Evolutionary conservation across 2,113 vertebrate genomes (phyloP), one percentile per base, ranked within the genome.

Genomic region (Alosa alosa): DNA sequence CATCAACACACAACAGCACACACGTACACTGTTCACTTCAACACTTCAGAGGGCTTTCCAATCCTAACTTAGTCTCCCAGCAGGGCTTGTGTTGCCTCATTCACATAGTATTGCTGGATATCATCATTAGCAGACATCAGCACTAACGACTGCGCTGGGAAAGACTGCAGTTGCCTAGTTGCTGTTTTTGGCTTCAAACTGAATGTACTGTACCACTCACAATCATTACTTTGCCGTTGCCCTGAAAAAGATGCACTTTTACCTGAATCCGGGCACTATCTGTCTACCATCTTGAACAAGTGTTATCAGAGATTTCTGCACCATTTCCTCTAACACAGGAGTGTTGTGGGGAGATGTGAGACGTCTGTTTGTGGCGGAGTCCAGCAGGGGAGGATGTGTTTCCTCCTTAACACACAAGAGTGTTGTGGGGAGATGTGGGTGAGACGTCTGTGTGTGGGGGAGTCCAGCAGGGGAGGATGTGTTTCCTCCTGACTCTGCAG

Each of bases 401-500:
- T 92, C 81, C 75, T 78, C 88, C 92, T 93, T 4, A 22, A 3
- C 18, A 60, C 41, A 44, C 41, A 3, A 4, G 41, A 44, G 41
- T 44, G 41, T 44, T 60, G 6, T 60, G 55, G 20, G 18, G 18
- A 60, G 55, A 0, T 60, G 55, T 22, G 20, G 55, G 18, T 4
- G 52, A 60, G 55, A 60, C 0, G 5, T 60, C 18, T 60, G 18
- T 20, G 6, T 60, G 4, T 22, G 55, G 50, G 50, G 13, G 18
- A 60, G 20, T 7, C 55, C 6, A 60, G 6, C 18, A 60, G 55
- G 18, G 55, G 55, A 22, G 55, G 55, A 60, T 60, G 83, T 83
- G 41, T 87, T 91, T 92, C 81, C 75, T 78, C 88, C 92, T 93
- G 91, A 93, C 88, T 84, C 88, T 91, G 91, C 91, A 91, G 84